Evolutionary conservation across 2,888 invertebrate species (phyloP).

Genomic region (Cyclophora punctaria): DNA sequence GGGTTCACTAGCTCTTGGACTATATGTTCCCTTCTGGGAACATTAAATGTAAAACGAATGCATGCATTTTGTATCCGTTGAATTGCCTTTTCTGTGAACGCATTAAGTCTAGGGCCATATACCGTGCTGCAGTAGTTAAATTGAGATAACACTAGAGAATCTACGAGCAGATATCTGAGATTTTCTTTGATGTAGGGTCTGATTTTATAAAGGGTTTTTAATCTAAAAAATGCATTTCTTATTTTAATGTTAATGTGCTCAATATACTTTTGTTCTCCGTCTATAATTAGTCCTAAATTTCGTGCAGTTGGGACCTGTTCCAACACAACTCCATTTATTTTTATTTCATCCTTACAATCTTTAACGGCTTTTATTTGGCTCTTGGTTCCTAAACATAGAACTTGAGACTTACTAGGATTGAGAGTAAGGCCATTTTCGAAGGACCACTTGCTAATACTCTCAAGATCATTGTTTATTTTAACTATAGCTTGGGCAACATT

Average conservation of each 20-base stretch:
- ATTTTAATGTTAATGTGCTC: constrained; percentile 3
- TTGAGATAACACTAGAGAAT: neutral
- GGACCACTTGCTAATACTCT: too few relatives aligned
- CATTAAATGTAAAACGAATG: constrained; percentile 1
- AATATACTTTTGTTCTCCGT: constrained; percentile 4
- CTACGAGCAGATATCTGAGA: neutral
- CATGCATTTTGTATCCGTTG: constrained; percentile 9
- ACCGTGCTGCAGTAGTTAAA: constrained; percentile 10
- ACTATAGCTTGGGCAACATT: too few relatives aligned
- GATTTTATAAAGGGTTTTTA: neutral
- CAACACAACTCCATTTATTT: neutral
- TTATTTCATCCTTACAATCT: neutral
- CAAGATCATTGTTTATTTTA: too few relatives aligned
- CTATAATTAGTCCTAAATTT: neutral
- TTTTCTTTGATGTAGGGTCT: too few relatives aligned
- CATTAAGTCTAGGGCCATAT: constrained; percentile 8
- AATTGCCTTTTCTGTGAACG: constrained; percentile 6
- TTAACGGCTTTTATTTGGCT: too few relatives aligned
- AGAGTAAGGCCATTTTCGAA: too few relatives aligned
- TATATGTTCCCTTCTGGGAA: neutral
- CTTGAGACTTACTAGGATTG: too few relatives aligned
- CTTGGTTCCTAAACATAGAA: too few relatives aligned
- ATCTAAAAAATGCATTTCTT: neutral
- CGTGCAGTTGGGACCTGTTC: neutral
- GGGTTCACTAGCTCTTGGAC: too few relatives aligned